Evolutionary conservation across 2,797 vertebrate genomes (phyloP), one percentile per base, ranked within the genome.

Genomic region (Erethizon dorsatum): DNA sequence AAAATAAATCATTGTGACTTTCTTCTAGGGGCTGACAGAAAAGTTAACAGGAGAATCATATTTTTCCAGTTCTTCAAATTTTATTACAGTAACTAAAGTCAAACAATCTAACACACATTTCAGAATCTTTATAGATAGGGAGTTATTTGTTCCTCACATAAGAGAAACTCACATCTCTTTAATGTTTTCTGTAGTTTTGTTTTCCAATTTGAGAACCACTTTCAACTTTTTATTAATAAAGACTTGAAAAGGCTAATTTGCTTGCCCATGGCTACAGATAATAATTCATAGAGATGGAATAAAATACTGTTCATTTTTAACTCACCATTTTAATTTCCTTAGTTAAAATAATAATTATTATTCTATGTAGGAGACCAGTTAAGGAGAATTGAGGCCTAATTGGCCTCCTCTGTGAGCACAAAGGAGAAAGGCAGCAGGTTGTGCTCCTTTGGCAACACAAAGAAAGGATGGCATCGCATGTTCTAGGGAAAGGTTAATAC

Each of bases 221-320:
- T 93, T 91, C 88, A 87, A 83, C 14, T 83, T 92, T 83, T 83
- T 78, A 92, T 88, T 94, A 96, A 77, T 77, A 92, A 97, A 92
- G 78, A 77, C 54, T 71, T 22, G 3, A 92, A 79, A 54, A 71
- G 92, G 52, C 90, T 56, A 37, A 57, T 50, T 92, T 63, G 65
- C n/a, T 88, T 90, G 73, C 78, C 41, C 37, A 37, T 17, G 41
- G 59, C 47, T 78, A 80, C 57, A 78, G 69, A 63, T 77, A 57
- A 77, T 92, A 75, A 90, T 37, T 82, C 56, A 85, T 26, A 79
- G 12, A 91, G 37, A 78, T 31, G 90, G 61, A 91, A 89, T 71
- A 57, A 41, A 85, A 83, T 78, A 47, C 37, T 67, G 47, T 28
- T 63, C 88, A 69, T 22, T 87, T 88, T 85, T 50, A 91, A 71